phyloP scores from a whole-genome alignment of 2,888 invertebrate genomes.

The Drosophila formosana region DNA sequence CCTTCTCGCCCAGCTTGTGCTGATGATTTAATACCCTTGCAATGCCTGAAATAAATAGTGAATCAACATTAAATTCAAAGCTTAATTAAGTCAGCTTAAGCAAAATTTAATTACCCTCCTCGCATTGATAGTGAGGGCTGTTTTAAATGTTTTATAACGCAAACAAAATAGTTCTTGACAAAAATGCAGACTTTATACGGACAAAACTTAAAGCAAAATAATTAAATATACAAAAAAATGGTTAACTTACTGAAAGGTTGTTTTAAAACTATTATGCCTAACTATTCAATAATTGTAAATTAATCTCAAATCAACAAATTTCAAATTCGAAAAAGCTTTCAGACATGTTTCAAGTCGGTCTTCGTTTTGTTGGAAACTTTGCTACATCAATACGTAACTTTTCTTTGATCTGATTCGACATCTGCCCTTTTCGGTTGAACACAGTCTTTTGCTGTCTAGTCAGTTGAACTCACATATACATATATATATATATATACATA shows the following conservation, averaged over 20 bases:
- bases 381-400: slow-evolving; percentile 13
- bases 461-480: slow-evolving; percentile 11
- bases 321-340: not conserved
- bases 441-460: slow-evolving; percentile 10
- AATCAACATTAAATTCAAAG: slow-evolving; percentile 23
- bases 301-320: too few relatives aligned
- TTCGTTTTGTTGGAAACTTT: not conserved
- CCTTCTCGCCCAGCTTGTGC: slow-evolving; percentile 84
- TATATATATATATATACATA: too few relatives aligned
- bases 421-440: not conserved
- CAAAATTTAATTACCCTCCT: slow-evolving; percentile 23
- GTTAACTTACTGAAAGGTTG: too few relatives aligned
- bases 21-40: slow-evolving; percentile 82
- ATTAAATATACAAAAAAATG: not conserved
- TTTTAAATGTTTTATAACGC: not conserved
- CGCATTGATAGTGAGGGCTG: not conserved
- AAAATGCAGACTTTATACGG: too few relatives aligned
- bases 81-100: slow-evolving; percentile 20
- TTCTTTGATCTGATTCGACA: slow-evolving; percentile 27
- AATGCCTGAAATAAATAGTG: slow-evolving; percentile 75
- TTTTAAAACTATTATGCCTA: too few relatives aligned
- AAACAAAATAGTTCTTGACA: not conserved
- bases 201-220: not conserved
- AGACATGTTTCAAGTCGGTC: slow-evolving; percentile 1
- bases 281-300: too few relatives aligned